A percentile compares a stretch with the other conserved stretches of the same genome.
These are phyloP conservation scores for Dinomys branickii DNA, from an alignment of 2,113 vertebrate genomes.

Conservation along the genomic window DNA sequence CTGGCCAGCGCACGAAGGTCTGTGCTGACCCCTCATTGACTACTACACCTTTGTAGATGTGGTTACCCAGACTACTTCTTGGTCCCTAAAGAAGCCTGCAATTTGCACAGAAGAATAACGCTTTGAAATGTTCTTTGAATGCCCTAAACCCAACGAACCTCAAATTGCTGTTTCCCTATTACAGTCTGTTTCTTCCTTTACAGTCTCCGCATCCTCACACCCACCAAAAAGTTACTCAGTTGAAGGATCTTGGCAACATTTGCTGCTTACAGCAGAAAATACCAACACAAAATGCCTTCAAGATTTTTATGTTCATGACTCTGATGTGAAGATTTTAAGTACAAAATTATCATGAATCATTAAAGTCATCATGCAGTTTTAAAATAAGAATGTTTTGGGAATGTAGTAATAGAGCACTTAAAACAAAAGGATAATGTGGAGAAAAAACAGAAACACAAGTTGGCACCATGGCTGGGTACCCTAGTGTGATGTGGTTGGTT, in stretches of 20 bases:
- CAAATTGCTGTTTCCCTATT: neutral
- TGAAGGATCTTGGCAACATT: neutral
- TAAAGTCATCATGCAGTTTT: neutral
- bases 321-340: neutral
- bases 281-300: neutral
- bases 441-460: neutral
- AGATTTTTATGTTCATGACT: neutral
- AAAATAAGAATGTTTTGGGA: conserved; percentile 14
- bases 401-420: neutral
- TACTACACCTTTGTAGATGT: neutral
- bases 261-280: neutral
- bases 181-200: neutral
- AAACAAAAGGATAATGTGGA: neutral
- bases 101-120: neutral
- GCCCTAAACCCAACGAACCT: neutral
- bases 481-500: neutral
- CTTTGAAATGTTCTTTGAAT: neutral
- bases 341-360: neutral
- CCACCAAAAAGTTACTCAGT: neutral
- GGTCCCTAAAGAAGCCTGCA: neutral
- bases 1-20: neutral
- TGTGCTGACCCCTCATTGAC: too few species aligned
- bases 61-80: neutral
- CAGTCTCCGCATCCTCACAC: neutral
- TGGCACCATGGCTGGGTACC: neutral